phyloP scores from a whole-genome alignment of 2,888 invertebrate species.

The Drosophila rubida region DNA sequence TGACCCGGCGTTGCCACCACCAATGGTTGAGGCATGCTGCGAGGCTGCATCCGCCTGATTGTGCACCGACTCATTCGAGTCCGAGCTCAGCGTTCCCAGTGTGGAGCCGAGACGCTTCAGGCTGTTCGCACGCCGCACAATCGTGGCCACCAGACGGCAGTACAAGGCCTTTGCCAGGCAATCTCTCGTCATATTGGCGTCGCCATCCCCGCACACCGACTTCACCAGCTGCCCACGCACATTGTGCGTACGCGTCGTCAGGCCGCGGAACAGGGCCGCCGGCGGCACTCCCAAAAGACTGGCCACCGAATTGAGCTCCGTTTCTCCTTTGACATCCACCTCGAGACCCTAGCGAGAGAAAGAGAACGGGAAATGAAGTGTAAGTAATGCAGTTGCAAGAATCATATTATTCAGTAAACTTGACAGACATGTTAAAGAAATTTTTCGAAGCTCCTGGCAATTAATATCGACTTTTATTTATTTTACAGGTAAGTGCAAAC shows the following conservation, averaged over 20 bases:
- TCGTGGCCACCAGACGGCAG: conserved; percentile 96
- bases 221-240: conserved; percentile 92
- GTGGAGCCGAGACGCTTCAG: conserved; percentile 93
- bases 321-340: conserved; percentile 92
- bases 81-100: conserved; percentile 93
- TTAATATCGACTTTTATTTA: not conserved
- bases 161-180: conserved; percentile 96
- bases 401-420: not conserved
- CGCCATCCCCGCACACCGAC: conserved; percentile 92
- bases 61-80: conserved; percentile 94
- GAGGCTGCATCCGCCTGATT: conserved; percentile 94
- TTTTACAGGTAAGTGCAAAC: not conserved
- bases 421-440: not conserved
- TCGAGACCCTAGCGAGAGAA: conserved; percentile 86
- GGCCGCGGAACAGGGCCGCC: conserved; percentile 87
- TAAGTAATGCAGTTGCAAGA: not conserved
- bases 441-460: not conserved
- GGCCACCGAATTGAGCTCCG: conserved; percentile 94
- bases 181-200: conserved; percentile 95
- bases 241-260: conserved; percentile 93
- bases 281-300: conserved; percentile 89
- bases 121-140: conserved; percentile 96
- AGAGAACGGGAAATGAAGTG: not conserved
- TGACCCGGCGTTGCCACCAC: conserved; percentile 90
- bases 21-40: conserved; percentile 93